phyloP scores from a whole-genome alignment of 2,113 vertebrate species.

The Willisornis vidua region DNA sequence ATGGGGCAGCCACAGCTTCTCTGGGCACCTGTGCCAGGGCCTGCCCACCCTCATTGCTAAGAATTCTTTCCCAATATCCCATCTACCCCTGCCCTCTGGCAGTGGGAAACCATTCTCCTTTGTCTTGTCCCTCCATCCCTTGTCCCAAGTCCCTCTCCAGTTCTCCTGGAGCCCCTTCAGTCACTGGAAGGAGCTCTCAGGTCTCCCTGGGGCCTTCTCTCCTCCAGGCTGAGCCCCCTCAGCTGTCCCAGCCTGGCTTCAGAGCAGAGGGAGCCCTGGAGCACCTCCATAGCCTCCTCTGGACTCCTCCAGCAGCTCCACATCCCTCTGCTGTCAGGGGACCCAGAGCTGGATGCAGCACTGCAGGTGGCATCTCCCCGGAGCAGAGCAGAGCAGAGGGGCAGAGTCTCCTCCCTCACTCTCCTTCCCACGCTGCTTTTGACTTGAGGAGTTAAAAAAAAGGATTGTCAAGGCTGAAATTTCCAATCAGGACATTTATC shows the following conservation, averaged over 20 bases:
- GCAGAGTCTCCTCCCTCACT: not conserved
- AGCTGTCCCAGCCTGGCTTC: not conserved
- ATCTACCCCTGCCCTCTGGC: accelerated
- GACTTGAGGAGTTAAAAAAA: accelerated
- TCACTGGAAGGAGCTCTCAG: accelerated
- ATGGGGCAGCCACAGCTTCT: not conserved
- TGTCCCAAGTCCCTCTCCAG: not conserved
- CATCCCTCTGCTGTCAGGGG: not conserved
- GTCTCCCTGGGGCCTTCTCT: not conserved
- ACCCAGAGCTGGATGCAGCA: not conserved
- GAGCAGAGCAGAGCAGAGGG: not conserved
- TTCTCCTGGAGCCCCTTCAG: not conserved
- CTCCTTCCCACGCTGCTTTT: not conserved
- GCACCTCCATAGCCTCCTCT: accelerated
- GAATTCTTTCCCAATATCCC: accelerated
- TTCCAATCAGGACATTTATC: not conserved
- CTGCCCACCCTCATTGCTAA: accelerated
- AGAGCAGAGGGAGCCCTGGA: not conserved
- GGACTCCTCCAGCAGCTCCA: not conserved
- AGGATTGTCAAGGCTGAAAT: not conserved
- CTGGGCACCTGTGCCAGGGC: accelerated
- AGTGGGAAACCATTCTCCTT: not conserved
- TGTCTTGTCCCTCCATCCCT: not conserved
- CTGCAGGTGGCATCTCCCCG: not conserved
- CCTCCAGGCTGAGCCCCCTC: not conserved